These are phyloP conservation scores for Bactericera cockerelli DNA, from an alignment of 1,140 invertebrate species.

Conservation along the genomic window DNA sequence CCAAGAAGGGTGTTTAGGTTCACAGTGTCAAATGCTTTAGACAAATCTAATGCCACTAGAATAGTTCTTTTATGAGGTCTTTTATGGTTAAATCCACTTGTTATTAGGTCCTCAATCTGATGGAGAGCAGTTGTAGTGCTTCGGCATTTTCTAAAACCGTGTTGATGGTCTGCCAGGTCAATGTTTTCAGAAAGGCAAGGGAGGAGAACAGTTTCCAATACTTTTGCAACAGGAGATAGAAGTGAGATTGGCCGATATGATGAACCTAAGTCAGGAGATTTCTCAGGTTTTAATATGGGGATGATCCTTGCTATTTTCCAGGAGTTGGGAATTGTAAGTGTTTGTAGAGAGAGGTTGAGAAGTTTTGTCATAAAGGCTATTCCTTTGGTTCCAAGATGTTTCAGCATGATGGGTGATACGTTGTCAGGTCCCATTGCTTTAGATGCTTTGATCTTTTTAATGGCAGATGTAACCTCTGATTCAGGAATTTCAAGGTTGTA, in stretches of 20 bases:
- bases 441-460: not conserved
- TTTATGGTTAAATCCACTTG: not conserved
- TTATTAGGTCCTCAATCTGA: not conserved
- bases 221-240: not conserved
- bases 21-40: slow-evolving; percentile 1
- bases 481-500: not conserved
- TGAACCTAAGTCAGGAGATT: not conserved
- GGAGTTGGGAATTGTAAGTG: not conserved
- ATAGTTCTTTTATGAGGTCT: not conserved
- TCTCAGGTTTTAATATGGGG: not conserved
- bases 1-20: not conserved
- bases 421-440: slow-evolving; percentile 9
- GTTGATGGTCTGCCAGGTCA: not conserved
- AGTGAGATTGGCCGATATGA: not conserved
- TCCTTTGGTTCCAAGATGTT: not conserved
- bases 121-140: slow-evolving; percentile 5
- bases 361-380: not conserved
- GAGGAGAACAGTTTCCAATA: not conserved
- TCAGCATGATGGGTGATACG: slow-evolving; percentile 7
- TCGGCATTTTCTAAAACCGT: not conserved
- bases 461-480: not conserved
- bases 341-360: slow-evolving; percentile 9
- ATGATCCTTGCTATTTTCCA: slow-evolving; percentile 6
- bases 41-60: not conserved
- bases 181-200: not conserved